Base-by-base conservation (phyloP, 2,888 invertebrate species). In the Charanyca ferruginea region DNA sequence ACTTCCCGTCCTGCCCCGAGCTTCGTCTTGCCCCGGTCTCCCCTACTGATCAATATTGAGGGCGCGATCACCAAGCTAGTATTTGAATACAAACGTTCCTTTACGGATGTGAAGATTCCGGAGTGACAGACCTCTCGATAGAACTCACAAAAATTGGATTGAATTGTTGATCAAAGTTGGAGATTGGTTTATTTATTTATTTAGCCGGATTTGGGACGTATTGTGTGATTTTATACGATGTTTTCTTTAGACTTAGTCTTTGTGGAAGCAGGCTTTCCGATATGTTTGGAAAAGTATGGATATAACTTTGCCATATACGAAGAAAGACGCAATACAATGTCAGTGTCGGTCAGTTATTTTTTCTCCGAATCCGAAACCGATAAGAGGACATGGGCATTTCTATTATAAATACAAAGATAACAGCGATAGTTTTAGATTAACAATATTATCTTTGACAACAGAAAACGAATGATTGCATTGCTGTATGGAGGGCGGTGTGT, bases 41-140 rank as follows among this genome's bases (percentile, higher is more conserved):
- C n/a, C n/a, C n/a, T 91, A 66, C 83, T 88, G 86, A 90, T 93
- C 90, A 90, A 86, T 92, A 93, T 93, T 92, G 91, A 85, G 88
- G 91, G 78, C 87, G 87, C 90, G 87, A 83, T 80, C 83, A 75
- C 70, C 61, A 64, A 78, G 75, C 69, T 73, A 81, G 83, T 81
- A 78, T 77, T 85, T 81, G 91, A 91, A 92, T 92, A 91, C 86
- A 84, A 85, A 83, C 73, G 76, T 66, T 67, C 69, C 79, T 82
- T 89, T 88, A 87, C 89, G 91, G 89, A 90, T 89, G 85, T 84
- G 74, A 81, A 66, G 72, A 76, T 73, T 67, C 53, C 68, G 73
- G 61, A 69, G 65, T 78, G 75, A 69, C 69, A 72, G 60, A 68
- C 49, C 62, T 57, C 65, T 66, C 59, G 69, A 70, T 66, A 76